Conservation (phyloP, 2,888 invertebrate genomes). For the Microplitis deprimator region DNA sequence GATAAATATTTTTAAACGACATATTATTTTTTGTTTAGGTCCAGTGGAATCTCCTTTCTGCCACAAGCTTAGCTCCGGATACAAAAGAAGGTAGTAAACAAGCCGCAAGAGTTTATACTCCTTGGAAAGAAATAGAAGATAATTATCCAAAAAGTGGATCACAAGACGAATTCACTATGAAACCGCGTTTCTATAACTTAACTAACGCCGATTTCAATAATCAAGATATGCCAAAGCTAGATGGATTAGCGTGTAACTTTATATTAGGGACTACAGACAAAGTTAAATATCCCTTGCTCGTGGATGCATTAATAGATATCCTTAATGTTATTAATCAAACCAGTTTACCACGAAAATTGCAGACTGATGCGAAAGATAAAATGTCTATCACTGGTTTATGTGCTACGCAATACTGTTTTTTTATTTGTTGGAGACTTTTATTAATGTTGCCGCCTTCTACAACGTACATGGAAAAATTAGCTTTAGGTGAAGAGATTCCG, state of each 20-base stretch:
- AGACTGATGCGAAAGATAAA: constrained; percentile 64
- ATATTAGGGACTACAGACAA: constrained; percentile 93
- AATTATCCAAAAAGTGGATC: constrained; percentile 78
- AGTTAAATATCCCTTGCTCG: constrained; percentile 87
- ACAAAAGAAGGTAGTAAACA: constrained; percentile 73
- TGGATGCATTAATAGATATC: constrained; percentile 89
- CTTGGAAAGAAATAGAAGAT: constrained; percentile 84
- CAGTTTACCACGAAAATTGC: constrained; percentile 59
- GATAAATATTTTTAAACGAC: no score
- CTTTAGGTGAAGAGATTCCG: constrained; percentile 78
- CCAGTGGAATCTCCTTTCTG: constrained; percentile 85
- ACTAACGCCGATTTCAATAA: constrained; percentile 83
- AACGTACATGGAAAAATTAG: constrained; percentile 86
- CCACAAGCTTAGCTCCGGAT: constrained; percentile 76
- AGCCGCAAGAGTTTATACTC: constrained; percentile 77
- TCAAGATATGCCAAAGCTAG: constrained; percentile 91
- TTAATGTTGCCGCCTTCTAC: constrained; percentile 92
- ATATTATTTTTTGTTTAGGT: constrained; percentile 71
- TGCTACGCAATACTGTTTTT: constrained; percentile 92
- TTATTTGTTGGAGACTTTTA: constrained; percentile 86
- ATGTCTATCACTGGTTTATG: constrained; percentile 79
- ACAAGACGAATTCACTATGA: constrained; percentile 80
- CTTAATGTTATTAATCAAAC: constrained; percentile 85
- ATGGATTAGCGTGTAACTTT: constrained; percentile 94
- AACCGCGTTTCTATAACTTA: constrained; percentile 92